Conservation (phyloP, 1,140 invertebrate species). For the Nixonia krombeini region DNA sequence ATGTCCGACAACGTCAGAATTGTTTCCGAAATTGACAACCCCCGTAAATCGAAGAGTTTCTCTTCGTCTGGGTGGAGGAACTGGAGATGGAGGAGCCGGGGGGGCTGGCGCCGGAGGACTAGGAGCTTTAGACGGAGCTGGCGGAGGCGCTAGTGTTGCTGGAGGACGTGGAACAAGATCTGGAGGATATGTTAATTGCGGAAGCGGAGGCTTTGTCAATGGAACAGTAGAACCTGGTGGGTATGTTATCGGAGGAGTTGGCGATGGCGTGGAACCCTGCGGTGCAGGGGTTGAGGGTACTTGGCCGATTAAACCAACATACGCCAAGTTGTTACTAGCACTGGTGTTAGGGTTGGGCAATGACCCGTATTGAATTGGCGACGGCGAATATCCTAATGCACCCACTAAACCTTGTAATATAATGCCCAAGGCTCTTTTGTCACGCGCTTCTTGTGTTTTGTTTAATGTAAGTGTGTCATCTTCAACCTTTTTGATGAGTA, state of each 20-base stretch:
- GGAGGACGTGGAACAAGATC: conserved; percentile 14
- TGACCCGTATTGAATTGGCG: conserved; percentile 56
- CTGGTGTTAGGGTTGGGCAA: conserved; percentile 53
- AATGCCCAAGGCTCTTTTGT: conserved; percentile 64
- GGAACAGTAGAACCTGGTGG: conserved; percentile 39
- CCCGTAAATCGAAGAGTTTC: conserved; percentile 66
- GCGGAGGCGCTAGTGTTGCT: not conserved
- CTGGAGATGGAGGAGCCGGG: not conserved
- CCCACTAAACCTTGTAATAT: conserved; percentile 62
- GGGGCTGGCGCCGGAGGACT: not conserved
- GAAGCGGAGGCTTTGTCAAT: conserved; percentile 25
- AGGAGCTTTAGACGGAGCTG: not conserved
- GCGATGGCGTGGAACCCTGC: no score
- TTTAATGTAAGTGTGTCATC: conserved; percentile 26
- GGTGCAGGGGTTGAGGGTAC: conserved; percentile 26
- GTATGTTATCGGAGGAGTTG: conserved; percentile 26
- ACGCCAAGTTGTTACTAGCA: conserved; percentile 8
- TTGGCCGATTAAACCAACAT: conserved; percentile 34
- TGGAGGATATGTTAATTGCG: conserved; percentile 26
- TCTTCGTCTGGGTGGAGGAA: conserved; percentile 31
- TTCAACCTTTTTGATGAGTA: conserved; percentile 9
- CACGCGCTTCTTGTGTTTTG: conserved; percentile 28
- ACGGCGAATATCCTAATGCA: conserved; percentile 58
- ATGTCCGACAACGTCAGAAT: conserved; percentile 56
- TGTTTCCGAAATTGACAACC: conserved; percentile 66